Base-by-base conservation (phyloP, 2,888 invertebrate genomes). In the Aporophyla nigra region DNA sequence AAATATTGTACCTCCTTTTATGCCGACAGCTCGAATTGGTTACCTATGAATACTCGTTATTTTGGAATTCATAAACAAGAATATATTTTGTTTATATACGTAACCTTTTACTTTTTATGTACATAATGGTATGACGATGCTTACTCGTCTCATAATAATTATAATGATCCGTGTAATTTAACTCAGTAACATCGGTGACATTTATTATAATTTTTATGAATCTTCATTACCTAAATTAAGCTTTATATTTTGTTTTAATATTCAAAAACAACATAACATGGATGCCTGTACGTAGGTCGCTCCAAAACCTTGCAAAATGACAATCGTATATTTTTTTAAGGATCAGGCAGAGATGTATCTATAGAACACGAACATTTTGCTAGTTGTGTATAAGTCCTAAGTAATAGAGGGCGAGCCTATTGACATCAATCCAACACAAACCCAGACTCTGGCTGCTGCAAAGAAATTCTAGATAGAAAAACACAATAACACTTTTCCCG, bases 1-100 rank as follows among this genome's bases (percentile, higher is more conserved):
- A 84, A 81, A 83, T 87, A 87, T 88, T 89, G 86, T 85, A 87
- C 87, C 75, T 83, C 87, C 86, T 88, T 88, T 90, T 90, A 90
- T 83, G 89, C 76, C 72, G 83, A 80, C 81, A 73, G 71, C 46
- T 74, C 51, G 58, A 61, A 83, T 87, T 83, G 76, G 77, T 83
- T 81, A 79, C 71, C 71, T 84, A 85, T 89, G 88, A 86, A 86
- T 88, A 85, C 86, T 87, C 80, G 84, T 87, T 87, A 86, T 84
- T 87, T 84, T 85, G 78, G 66, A 75, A 79, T 80, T 78, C 70
- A 78, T 78, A 76, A 69, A 78, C 80, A 78, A 65, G 74, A 71
- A 75, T 62, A 51, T 63, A 72, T 82, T 63, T 68, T 79, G 62
- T 84, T 71, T 82, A 63, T 76, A 69, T 46, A 19, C 49, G 70